Conservation (phyloP, 1,140 invertebrate genomes). For the Ectropis grisescens region DNA sequence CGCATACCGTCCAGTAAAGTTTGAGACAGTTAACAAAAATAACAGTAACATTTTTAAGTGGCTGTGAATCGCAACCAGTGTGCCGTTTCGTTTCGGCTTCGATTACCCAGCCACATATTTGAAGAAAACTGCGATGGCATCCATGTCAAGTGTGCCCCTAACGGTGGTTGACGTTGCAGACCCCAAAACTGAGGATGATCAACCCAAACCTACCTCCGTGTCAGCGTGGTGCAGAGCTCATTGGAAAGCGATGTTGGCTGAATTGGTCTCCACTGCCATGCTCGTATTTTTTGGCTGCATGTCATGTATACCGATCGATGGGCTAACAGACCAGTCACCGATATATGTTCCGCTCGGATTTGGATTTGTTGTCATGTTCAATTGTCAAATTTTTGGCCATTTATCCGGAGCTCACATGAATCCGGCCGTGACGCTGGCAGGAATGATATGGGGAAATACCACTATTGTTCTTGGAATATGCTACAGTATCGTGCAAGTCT, state of each 20-base stretch:
- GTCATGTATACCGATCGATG: conserved; percentile 31
- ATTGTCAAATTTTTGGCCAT: conserved; percentile 75
- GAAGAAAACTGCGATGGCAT: too few species aligned
- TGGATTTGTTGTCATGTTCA: conserved; percentile 42
- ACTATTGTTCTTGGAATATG: conserved; percentile 76
- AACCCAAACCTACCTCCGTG: conserved; percentile 1
- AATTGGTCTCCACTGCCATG: conserved; percentile 37
- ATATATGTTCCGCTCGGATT: conserved; percentile 35
- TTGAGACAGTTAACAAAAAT: too few species aligned
- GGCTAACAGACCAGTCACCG: conserved; percentile 14
- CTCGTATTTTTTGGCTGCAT: conserved; percentile 47
- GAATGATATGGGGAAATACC: conserved; percentile 63
- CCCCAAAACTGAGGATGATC: conserved; percentile 5
- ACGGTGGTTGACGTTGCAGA: conserved; percentile 18
- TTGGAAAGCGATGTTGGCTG: conserved; percentile 28
- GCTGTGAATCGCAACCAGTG: too few species aligned
- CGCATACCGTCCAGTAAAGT: too few species aligned
- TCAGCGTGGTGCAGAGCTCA: conserved; percentile 11
- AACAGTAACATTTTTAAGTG: too few species aligned
- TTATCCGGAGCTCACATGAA: conserved; percentile 83
- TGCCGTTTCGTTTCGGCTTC: too few species aligned
- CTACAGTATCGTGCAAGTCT: conserved; percentile 79
- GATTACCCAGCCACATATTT: too few species aligned
- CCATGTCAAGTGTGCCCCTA: too few species aligned
- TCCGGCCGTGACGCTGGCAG: too few species aligned